These are phyloP conservation scores for Ornithoptera alexandrae DNA, from an alignment of 2,888 invertebrate genomes.

Conservation along the genomic window DNA sequence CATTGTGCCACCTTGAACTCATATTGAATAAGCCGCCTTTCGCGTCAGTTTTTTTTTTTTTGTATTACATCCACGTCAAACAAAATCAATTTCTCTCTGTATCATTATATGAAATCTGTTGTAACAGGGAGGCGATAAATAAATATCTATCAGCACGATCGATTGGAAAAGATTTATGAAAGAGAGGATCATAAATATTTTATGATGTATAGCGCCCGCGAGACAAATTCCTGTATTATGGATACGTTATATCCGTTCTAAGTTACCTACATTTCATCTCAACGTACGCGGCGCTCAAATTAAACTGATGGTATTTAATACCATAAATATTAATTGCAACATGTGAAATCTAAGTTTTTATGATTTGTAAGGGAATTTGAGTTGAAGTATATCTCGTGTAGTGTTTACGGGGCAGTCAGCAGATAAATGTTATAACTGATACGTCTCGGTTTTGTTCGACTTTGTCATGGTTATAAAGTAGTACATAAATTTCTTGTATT, in stretches of 20 bases:
- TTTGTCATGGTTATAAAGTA: neutral
- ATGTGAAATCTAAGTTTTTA: constrained; percentile 34
- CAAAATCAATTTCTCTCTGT: constrained; percentile 6
- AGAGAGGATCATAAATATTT: constrained; percentile 22
- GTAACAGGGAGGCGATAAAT: constrained; percentile 3
- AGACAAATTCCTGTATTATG: constrained; percentile 22
- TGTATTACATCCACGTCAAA: neutral
- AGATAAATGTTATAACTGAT: neutral
- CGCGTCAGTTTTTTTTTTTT: neutral
- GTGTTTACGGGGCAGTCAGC: constrained; percentile 8
- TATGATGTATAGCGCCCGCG: constrained; percentile 21
- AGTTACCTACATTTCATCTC: constrained; percentile 19
- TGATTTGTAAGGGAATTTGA: constrained; percentile 29
- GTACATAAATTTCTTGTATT: neutral
- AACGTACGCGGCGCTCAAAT: constrained; percentile 9
- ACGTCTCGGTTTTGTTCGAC: neutral
- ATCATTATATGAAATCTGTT: neutral
- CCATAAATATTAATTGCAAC: constrained; percentile 34
- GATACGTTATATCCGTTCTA: constrained; percentile 9
- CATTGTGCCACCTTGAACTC: neutral
- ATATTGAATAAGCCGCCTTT: neutral
- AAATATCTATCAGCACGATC: constrained; percentile 15
- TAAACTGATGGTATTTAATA: constrained; percentile 11
- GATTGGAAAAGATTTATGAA: constrained; percentile 22
- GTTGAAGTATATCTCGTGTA: constrained; percentile 30